Evolutionary conservation across 2,113 vertebrate species (phyloP).

Genomic region (Sciurus niger): DNA sequence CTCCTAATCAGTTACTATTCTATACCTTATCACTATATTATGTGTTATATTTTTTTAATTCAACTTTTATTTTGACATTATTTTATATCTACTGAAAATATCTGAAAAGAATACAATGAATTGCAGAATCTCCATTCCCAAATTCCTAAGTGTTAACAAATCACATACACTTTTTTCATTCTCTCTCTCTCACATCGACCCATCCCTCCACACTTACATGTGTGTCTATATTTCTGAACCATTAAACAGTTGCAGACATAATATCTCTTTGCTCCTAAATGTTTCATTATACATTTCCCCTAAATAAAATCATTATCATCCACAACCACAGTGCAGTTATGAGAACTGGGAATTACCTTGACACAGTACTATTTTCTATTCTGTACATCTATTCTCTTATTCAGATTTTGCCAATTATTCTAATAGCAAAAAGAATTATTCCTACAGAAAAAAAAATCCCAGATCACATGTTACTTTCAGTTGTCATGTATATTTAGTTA

Average conservation of each 20-base stretch:
- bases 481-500: constrained; percentile 33
- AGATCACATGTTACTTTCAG: neutral
- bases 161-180: neutral
- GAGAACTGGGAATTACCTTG: neutral
- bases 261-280: neutral
- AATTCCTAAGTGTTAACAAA: neutral
- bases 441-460: neutral
- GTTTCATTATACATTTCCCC: neutral
- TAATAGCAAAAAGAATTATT: neutral
- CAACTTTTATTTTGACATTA: constrained; percentile 33
- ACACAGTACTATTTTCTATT: neutral
- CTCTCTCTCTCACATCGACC: neutral
- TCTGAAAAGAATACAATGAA: constrained; percentile 14
- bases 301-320: neutral
- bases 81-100: constrained; percentile 45
- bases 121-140: neutral
- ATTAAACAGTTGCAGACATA: neutral
- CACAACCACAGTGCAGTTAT: neutral
- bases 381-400: neutral
- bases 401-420: neutral
- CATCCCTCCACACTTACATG: neutral
- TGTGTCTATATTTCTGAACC: constrained; percentile 11
- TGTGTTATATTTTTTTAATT: neutral
- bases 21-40: neutral
- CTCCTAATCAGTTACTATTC: neutral